A percentile compares a stretch with the other conserved stretches of the same genome.
These are phyloP conservation scores for Drosophila punjabiensis DNA, from an alignment of 1,140 invertebrate genomes.

Conservation along the genomic window DNA sequence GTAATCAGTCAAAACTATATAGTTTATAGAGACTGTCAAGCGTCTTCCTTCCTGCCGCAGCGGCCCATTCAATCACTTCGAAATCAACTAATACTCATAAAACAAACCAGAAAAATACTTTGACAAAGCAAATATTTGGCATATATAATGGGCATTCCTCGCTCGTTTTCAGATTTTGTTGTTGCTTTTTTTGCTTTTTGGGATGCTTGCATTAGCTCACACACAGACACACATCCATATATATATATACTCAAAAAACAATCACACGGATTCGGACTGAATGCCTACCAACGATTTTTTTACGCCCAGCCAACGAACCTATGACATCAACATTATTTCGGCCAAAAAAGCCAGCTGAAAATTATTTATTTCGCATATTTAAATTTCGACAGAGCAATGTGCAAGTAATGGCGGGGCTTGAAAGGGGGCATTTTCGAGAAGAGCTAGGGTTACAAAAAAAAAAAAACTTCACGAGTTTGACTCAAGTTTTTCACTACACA, in stretches of 20 bases:
- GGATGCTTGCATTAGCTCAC: constrained; percentile 66
- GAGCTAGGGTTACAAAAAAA: background rate
- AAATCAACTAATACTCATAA: constrained; percentile 54
- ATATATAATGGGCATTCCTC: constrained; percentile 63
- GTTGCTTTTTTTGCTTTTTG: constrained; percentile 33
- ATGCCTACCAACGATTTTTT: constrained; percentile 68
- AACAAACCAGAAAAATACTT: constrained; percentile 60
- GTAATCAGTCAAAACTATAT: constrained; percentile 42
- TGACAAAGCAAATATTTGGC: constrained; percentile 65
- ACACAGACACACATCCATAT: constrained; percentile 27
- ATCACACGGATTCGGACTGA: constrained; percentile 40
- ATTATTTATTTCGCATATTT: constrained; percentile 50
- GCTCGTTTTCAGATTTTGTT: constrained; percentile 47
- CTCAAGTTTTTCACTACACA: constrained; percentile 27
- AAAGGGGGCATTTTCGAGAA: constrained; percentile 5
- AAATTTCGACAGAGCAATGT: constrained; percentile 57
- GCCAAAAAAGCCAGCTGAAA: constrained; percentile 52
- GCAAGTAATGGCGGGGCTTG: constrained; percentile 27
- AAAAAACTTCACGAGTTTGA: constrained; percentile 3
- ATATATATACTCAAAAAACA: constrained; percentile 27
- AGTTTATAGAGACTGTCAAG: constrained; percentile 18
- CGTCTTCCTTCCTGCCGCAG: constrained; percentile 15
- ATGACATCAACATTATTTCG: constrained; percentile 74
- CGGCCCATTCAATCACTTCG: constrained; percentile 37
- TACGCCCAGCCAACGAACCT: constrained; percentile 56